Conservation (phyloP, 2,888 invertebrate species). For the Drosophila austrosaltans region DNA sequence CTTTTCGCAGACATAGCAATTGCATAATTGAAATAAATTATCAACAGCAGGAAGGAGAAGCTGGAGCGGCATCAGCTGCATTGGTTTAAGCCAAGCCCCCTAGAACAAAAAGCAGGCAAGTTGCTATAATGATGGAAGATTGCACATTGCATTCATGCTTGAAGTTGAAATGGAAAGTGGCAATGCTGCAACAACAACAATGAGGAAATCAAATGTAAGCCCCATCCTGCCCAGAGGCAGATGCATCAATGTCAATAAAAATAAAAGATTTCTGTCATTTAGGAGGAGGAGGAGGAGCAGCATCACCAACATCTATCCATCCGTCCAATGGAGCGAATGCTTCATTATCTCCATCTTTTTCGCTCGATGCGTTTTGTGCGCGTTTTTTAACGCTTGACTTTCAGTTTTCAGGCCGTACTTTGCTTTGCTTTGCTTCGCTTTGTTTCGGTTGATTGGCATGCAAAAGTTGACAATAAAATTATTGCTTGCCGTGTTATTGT, state of each 20-base stretch:
- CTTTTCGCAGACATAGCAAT: constrained; percentile 49
- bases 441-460: constrained; percentile 42
- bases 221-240: constrained; percentile 29
- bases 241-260: constrained; percentile 56
- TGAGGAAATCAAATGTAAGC: constrained; percentile 17
- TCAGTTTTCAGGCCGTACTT: constrained; percentile 31
- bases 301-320: too few relatives aligned
- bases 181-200: constrained; percentile 45
- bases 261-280: constrained; percentile 23
- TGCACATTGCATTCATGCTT: constrained; percentile 24
- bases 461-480: constrained; percentile 72
- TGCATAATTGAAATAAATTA: constrained; percentile 77
- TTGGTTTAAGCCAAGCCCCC: constrained; percentile 29
- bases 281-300: too few relatives aligned
- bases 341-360: constrained; percentile 13
- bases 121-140: constrained; percentile 13
- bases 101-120: constrained; percentile 17
- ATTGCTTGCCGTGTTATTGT: constrained; percentile 58
- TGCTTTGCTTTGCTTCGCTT: constrained; percentile 18
- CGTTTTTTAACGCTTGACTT: constrained; percentile 34
- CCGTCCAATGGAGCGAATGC: neutral
- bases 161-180: constrained; percentile 65
- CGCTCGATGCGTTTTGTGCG: constrained; percentile 26
- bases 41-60: constrained; percentile 32
- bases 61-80: neutral